Evolutionary conservation across 2,113 vertebrate genomes (phyloP).

Genomic region (Cyanocitta stelleri): DNA sequence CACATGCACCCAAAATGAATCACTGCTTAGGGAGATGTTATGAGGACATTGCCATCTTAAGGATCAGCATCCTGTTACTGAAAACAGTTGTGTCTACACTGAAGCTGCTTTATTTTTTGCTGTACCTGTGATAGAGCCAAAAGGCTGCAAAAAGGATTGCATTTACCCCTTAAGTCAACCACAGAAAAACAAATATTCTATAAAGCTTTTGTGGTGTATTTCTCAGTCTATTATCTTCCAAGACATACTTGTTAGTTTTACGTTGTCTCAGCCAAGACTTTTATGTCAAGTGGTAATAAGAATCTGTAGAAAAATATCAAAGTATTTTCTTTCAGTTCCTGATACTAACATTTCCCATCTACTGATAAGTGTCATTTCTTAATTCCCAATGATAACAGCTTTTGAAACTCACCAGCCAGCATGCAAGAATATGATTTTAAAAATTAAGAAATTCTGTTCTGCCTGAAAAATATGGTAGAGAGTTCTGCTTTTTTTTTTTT

Average conservation of each 20-base stretch:
- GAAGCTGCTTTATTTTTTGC: not conserved
- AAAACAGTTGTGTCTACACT: not conserved
- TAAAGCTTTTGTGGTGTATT: not conserved
- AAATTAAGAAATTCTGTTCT: constrained; percentile 9
- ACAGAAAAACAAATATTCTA: not conserved
- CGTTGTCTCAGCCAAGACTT: constrained; percentile 46
- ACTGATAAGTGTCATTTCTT: constrained; percentile 9
- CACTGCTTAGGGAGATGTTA: not conserved
- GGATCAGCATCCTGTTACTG: not conserved
- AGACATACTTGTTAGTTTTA: not conserved
- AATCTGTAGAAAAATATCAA: constrained; percentile 47
- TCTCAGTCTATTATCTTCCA: not conserved
- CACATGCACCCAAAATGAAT: not conserved
- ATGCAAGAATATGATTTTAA: not conserved
- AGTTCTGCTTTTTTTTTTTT: not conserved
- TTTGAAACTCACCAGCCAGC: constrained; percentile 14
- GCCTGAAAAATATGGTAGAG: not conserved
- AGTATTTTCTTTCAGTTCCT: constrained; percentile 34
- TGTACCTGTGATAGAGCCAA: not conserved
- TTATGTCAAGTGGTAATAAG: constrained; percentile 7
- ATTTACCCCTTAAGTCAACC: not conserved
- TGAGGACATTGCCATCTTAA: not conserved
- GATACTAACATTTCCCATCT: not conserved
- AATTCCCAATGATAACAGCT: constrained; percentile 10
- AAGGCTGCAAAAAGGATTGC: not conserved